These are phyloP conservation scores for Sylvia borin DNA, from an alignment of 2,797 vertebrate genomes.

Conservation along the genomic window DNA sequence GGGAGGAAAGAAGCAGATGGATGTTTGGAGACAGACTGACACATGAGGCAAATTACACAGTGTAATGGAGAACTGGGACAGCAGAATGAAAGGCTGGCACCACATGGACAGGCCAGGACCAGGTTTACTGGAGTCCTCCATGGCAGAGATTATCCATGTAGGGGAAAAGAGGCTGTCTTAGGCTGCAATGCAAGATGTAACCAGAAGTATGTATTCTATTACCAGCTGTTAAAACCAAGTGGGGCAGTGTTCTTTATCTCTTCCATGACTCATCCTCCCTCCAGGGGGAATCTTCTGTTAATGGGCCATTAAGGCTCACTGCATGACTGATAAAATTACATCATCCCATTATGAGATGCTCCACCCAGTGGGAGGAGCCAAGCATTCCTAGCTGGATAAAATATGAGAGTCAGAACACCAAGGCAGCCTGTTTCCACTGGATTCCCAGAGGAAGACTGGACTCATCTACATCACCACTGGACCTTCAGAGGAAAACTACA, in stretches of 20 bases:
- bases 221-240: neutral
- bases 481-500: neutral
- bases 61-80: neutral
- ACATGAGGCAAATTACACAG: neutral
- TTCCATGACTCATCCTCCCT: neutral
- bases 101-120: neutral
- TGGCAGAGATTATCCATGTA: neutral
- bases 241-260: neutral
- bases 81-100: neutral
- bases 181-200: neutral
- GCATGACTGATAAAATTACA: neutral
- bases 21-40: neutral
- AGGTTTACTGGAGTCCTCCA: neutral
- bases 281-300: neutral
- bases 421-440: neutral
- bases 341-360: neutral
- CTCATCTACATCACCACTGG: neutral
- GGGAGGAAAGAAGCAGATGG: neutral
- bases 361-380: neutral
- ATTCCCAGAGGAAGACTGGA: neutral
- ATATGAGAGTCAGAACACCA: neutral
- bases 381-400: neutral
- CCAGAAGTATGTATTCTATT: neutral
- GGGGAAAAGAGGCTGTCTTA: neutral
- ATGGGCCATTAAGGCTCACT: neutral